These are phyloP conservation scores for Scaptomyza tumidula DNA, from an alignment of 2,888 invertebrate species.

Conservation along the genomic window DNA sequence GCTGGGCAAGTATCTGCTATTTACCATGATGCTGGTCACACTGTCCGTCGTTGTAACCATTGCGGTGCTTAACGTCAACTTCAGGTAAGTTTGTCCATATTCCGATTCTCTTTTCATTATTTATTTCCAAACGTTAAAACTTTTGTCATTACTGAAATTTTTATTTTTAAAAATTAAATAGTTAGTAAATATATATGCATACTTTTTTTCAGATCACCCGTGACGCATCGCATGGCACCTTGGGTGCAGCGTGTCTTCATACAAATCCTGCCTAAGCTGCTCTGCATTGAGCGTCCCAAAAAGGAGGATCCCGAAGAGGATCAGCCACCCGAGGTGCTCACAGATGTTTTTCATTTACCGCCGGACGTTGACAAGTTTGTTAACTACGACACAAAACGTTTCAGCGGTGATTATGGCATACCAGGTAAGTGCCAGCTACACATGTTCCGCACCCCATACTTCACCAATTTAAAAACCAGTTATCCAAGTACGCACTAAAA, in stretches of 20 bases:
- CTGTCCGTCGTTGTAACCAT: constrained; percentile 96
- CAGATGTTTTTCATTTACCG: constrained; percentile 91
- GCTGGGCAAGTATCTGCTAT: constrained; percentile 95
- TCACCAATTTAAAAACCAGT: not conserved
- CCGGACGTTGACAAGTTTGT: constrained; percentile 88
- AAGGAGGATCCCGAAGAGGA: constrained; percentile 90
- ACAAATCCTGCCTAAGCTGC: constrained; percentile 92
- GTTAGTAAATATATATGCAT: not conserved
- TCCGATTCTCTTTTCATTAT: not conserved
- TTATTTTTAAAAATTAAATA: too few relatives aligned
- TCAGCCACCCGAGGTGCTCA: constrained; percentile 88
- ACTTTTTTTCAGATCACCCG: constrained; percentile 89
- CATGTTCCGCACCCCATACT: not conserved
- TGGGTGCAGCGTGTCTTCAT: constrained; percentile 95
- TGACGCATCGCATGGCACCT: constrained; percentile 95
- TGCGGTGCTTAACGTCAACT: constrained; percentile 96
- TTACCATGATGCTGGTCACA: constrained; percentile 97
- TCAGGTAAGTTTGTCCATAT: constrained; percentile 85
- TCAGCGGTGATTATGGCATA: constrained; percentile 90
- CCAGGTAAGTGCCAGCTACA: constrained; percentile 84
- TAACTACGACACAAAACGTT: constrained; percentile 87
- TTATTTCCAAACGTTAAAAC: too few relatives aligned
- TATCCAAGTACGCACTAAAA: constrained; percentile 3
- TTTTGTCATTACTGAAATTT: too few relatives aligned
- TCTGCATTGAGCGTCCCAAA: constrained; percentile 94